Conservation (phyloP, 2,113 vertebrate genomes). For the Nicator chloris region DNA sequence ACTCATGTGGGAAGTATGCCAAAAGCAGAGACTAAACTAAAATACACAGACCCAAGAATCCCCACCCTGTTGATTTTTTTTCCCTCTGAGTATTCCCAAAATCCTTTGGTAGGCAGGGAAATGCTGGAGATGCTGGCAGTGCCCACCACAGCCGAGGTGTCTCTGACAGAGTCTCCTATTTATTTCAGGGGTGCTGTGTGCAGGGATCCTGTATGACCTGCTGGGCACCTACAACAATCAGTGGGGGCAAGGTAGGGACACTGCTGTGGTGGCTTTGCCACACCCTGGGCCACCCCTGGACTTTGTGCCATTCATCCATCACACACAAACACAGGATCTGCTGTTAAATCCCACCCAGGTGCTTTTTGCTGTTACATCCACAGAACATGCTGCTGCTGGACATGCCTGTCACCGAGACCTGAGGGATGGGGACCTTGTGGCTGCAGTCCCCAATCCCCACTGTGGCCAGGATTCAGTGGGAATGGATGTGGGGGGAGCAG, state of each 20-base stretch:
- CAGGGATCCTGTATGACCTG: conserved; percentile 26
- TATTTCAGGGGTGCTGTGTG: conserved; percentile 13
- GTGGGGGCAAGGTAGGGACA: not conserved
- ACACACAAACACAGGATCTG: not conserved
- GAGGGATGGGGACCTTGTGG: not conserved
- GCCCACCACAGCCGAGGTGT: rapidly evolving
- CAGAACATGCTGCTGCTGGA: conserved; percentile 16
- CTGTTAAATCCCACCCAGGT: not conserved
- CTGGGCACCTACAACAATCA: not conserved
- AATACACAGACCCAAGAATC: not conserved
- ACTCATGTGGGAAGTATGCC: not conserved
- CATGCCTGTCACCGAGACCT: not conserved
- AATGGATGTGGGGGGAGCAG: not conserved
- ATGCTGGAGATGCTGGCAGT: not conserved
- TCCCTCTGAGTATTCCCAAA: not conserved
- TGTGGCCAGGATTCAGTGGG: not conserved
- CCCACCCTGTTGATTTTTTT: not conserved
- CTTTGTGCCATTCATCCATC: not conserved
- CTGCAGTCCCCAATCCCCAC: rapidly evolving
- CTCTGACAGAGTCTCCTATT: not conserved
- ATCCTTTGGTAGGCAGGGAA: not conserved
- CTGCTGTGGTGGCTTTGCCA: rapidly evolving
- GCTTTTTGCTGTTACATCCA: not conserved
- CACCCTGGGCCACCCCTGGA: not conserved
- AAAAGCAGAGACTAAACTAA: not conserved